Conservation (phyloP, 2,888 invertebrate genomes). For the Volucella inanis region DNA sequence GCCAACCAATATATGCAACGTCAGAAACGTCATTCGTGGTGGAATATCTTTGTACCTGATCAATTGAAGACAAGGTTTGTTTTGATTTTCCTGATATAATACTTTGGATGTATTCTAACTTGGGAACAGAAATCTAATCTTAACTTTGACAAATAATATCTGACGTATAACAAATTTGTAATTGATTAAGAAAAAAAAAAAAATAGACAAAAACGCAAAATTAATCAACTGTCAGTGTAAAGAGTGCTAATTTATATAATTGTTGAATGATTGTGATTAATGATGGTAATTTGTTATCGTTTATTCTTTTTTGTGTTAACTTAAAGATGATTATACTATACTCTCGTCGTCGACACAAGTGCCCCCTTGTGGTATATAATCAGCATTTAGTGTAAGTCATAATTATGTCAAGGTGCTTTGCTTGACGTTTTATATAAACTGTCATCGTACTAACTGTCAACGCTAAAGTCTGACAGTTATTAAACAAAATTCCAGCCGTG, state of each 20-base stretch:
- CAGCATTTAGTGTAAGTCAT: neutral
- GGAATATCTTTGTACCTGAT: slow-evolving; percentile 93
- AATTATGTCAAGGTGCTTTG: neutral
- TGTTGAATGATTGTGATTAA: slow-evolving; percentile 47
- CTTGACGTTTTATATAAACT: no score
- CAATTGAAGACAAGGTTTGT: slow-evolving; percentile 87
- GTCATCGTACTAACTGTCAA: no score
- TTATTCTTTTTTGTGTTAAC: slow-evolving; percentile 22
- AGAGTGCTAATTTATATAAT: slow-evolving; percentile 11
- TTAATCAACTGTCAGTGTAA: slow-evolving; percentile 17
- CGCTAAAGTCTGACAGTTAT: no score
- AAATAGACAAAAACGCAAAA: neutral
- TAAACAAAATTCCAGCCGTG: no score
- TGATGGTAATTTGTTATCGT: slow-evolving; percentile 11
- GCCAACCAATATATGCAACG: slow-evolving; percentile 78
- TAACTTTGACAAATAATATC: slow-evolving; percentile 1
- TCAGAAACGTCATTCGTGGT: slow-evolving; percentile 92
- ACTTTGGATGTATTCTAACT: slow-evolving; percentile 15
- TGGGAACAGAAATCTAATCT: slow-evolving; percentile 8
- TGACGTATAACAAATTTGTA: neutral
- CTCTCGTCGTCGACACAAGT: no score
- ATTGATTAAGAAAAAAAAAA: neutral
- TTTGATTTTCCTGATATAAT: slow-evolving; percentile 22
- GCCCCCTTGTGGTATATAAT: neutral
- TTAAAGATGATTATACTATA: neutral